phyloP scores from a whole-genome alignment of 2,888 invertebrate species.

The Erynnis tages region DNA sequence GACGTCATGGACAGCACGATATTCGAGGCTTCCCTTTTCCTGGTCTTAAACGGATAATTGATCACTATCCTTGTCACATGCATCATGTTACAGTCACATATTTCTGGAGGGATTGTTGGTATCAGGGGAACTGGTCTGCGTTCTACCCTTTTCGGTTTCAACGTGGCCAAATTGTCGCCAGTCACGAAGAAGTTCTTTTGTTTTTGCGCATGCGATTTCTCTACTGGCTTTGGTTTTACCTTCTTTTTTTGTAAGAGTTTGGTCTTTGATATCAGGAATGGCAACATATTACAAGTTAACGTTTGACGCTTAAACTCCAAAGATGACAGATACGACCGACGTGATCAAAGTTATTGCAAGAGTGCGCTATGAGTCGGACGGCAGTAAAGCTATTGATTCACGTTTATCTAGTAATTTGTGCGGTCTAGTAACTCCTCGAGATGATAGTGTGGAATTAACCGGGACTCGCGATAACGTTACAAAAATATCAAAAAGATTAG shows the following conservation, averaged over 20 bases:
- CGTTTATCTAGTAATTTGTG: constrained; percentile 41
- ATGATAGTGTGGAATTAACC: constrained; percentile 31
- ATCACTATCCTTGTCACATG: constrained; percentile 66
- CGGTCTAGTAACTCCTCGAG: constrained; percentile 49
- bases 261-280: constrained; percentile 67
- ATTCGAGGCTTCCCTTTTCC: constrained; percentile 60
- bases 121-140: constrained; percentile 49
- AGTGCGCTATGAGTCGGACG: constrained; percentile 30
- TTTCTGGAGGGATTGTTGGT: constrained; percentile 35
- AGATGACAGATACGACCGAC: constrained; percentile 10
- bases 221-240: constrained; percentile 45
- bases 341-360: constrained; percentile 31
- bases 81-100: constrained; percentile 62
- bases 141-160: constrained; percentile 46
- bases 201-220: constrained; percentile 38
- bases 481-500: background rate
- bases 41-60: constrained; percentile 56
- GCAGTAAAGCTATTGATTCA: constrained; percentile 41
- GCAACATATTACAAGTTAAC: constrained; percentile 57
- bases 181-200: constrained; percentile 47
- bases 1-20: constrained; percentile 62
- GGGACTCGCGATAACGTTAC: background rate
- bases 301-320: background rate
- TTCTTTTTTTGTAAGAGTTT: constrained; percentile 57
- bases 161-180: constrained; percentile 49